phyloP scores from a whole-genome alignment of 2,113 vertebrate genomes.

The Machaerirhynchus nigripectus region DNA sequence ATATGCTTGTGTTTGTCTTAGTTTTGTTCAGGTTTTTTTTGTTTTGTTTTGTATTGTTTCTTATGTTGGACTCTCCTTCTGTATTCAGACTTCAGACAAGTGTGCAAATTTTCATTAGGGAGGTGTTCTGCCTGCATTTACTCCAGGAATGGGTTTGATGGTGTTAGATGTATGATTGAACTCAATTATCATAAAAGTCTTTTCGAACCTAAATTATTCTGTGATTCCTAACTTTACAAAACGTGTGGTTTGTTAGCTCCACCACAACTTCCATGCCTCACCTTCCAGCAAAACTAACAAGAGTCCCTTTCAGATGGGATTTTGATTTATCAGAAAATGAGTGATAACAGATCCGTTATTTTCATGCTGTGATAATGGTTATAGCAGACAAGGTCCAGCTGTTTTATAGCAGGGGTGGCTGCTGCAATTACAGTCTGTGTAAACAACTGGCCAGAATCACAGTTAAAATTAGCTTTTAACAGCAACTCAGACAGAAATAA shows the following conservation, averaged over 20 bases:
- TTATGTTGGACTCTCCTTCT: neutral
- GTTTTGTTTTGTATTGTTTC: neutral
- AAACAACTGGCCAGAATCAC: neutral
- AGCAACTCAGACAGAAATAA: neutral
- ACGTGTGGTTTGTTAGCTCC: neutral
- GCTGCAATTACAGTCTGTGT: neutral
- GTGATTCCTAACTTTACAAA: neutral
- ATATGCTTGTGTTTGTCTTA: neutral
- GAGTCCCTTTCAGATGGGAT: neutral
- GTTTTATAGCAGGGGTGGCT: neutral
- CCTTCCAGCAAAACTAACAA: neutral
- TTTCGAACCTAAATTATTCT: neutral
- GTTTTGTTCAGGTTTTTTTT: accelerated
- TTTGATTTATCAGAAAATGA: neutral
- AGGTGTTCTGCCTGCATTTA: neutral
- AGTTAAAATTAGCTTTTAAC: neutral
- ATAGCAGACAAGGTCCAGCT: neutral
- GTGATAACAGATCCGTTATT: neutral
- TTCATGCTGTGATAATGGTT: neutral
- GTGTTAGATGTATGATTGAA: neutral
- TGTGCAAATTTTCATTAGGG: neutral
- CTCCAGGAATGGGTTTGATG: neutral
- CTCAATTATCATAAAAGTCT: neutral
- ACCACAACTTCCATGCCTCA: neutral
- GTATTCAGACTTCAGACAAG: neutral